A percentile compares a stretch with the other conserved stretches of the same genome.
These are phyloP conservation scores for Encarsia formosa DNA, from an alignment of 2,888 invertebrate genomes.

Conservation along the genomic window DNA sequence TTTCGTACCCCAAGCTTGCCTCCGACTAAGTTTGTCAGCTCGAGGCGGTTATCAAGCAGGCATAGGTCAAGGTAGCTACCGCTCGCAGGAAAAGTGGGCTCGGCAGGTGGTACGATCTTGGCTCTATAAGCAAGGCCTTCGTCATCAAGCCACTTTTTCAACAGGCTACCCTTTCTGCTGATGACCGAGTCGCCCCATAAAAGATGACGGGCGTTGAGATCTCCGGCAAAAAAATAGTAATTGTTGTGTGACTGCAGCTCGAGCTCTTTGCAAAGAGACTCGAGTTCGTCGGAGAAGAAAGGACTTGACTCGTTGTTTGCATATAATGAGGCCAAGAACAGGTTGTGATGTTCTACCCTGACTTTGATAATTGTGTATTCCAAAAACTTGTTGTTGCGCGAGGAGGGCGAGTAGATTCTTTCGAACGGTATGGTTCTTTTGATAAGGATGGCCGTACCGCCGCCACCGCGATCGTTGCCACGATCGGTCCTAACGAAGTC, in stretches of 20 bases:
- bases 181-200: constrained; percentile 4
- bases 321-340: constrained; percentile 1
- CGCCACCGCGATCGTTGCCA: constrained; percentile 1
- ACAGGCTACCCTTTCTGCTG: constrained; percentile 8
- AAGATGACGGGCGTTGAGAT: constrained; percentile 20
- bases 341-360: neutral
- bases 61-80: constrained; percentile 1
- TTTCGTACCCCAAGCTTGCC: neutral
- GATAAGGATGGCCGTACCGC: constrained; percentile 16
- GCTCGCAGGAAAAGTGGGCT: neutral
- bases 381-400: neutral
- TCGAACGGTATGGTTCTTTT: neutral
- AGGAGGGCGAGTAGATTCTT: neutral
- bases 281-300: neutral
- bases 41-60: neutral
- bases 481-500: constrained; percentile 14
- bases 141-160: constrained; percentile 1
- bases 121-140: neutral
- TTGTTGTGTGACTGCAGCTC: neutral
- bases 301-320: neutral
- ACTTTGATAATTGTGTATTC: constrained; percentile 10
- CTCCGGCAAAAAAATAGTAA: constrained; percentile 2
- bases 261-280: neutral
- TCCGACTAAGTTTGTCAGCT: neutral
- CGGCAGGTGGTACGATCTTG: neutral